Percentiles rank a stretch among this genome's conserved stretches.
Conservation (phyloP, 2,113 vertebrate species). For the Podocnemis expansa region DNA sequence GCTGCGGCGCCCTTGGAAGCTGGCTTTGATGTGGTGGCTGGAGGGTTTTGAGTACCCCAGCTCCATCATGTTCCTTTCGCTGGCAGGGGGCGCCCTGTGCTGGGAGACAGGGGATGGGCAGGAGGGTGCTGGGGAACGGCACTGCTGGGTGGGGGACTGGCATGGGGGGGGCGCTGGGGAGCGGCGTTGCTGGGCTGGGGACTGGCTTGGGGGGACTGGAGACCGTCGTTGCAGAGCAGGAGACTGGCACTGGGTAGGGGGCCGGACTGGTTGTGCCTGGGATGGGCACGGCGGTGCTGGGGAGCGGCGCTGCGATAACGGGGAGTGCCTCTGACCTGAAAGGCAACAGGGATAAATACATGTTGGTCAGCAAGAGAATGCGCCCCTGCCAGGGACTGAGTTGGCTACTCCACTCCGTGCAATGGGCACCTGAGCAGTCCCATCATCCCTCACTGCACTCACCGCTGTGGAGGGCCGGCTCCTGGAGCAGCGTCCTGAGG, state of each 20-base stretch:
- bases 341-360: neutral
- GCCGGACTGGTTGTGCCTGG: slow-evolving; percentile 79
- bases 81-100: slow-evolving; percentile 83
- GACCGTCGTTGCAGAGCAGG: slow-evolving; percentile 85
- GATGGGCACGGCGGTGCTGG: slow-evolving; percentile 79
- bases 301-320: slow-evolving; percentile 75
- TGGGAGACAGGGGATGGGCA: slow-evolving; percentile 84
- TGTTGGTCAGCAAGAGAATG: neutral
- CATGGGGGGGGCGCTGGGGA: slow-evolving; percentile 68
- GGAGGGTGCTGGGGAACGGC: slow-evolving; percentile 83
- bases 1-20: slow-evolving; percentile 94
- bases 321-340: slow-evolving; percentile 87
- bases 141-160: slow-evolving; percentile 86
- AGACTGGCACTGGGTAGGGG: slow-evolving; percentile 84
- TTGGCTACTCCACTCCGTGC: rapidly evolving
- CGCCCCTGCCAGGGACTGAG: too few species aligned
- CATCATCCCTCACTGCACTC: neutral
- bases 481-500: slow-evolving; percentile 90
- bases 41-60: slow-evolving; percentile 87
- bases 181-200: slow-evolving; percentile 71
- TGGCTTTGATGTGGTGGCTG: slow-evolving; percentile 90
- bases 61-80: slow-evolving; percentile 83
- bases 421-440: neutral
- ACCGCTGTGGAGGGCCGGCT: slow-evolving; percentile 78
- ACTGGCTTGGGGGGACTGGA: slow-evolving; percentile 78